phyloP scores from a whole-genome alignment of 2,113 vertebrate species.

The Misgurnus mizolepis region DNA sequence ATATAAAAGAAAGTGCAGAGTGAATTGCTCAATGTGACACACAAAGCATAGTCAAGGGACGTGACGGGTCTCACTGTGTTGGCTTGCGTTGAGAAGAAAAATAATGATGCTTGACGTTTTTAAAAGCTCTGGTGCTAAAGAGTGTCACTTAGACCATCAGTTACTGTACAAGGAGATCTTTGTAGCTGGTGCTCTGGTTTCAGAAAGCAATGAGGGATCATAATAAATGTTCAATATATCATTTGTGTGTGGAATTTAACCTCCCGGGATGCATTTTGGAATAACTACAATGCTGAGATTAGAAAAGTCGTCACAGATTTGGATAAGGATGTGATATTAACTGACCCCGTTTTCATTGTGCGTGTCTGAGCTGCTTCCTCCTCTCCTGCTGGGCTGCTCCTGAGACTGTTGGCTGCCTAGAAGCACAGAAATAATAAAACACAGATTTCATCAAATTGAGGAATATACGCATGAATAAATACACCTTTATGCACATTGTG shows the following conservation, averaged over 20 bases:
- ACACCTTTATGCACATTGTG: background rate
- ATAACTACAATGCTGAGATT: conserved; percentile 23
- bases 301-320: conserved; percentile 30
- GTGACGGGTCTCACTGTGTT: background rate
- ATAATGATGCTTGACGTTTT: background rate
- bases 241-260: background rate
- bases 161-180: background rate
- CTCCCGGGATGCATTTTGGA: conserved; percentile 5
- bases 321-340: conserved; percentile 28
- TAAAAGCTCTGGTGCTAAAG: conserved; percentile 5
- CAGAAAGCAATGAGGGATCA: background rate
- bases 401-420: conserved; percentile 88
- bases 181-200: conserved; percentile 23
- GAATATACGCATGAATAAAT: background rate
- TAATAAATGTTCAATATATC: background rate
- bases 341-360: conserved; percentile 92
- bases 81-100: background rate
- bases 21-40: background rate
- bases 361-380: conserved; percentile 82
- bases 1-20: conserved; percentile 27
- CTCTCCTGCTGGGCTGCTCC: conserved; percentile 82
- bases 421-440: conserved; percentile 7
- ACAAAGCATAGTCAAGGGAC: background rate
- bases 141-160: conserved; percentile 4
- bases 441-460: background rate